phyloP scores from a whole-genome alignment of 1,140 invertebrate species.

The Acromyrmex charruanus region DNA sequence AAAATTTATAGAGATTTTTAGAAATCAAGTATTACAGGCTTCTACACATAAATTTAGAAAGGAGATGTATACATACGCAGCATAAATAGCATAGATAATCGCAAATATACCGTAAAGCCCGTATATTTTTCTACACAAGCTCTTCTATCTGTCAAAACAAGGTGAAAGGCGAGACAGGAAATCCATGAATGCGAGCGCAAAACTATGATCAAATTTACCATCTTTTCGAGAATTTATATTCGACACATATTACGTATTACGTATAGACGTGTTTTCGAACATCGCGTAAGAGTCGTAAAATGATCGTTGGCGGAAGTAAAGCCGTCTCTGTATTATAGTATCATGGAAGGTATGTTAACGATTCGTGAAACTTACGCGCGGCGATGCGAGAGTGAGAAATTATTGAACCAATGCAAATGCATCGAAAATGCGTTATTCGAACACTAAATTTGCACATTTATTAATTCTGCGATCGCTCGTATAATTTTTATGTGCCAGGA shows the following conservation, averaged over 20 bases:
- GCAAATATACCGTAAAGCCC: slow-evolving; percentile 21
- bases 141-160: not conserved
- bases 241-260: not conserved
- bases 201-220: not conserved
- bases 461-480: slow-evolving; percentile 7
- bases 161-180: slow-evolving; percentile 4
- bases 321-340: not conserved
- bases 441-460: slow-evolving; percentile 38
- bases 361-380: not conserved
- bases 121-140: not conserved
- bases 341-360: not conserved
- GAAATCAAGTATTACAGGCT: not conserved
- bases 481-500: slow-evolving; percentile 11
- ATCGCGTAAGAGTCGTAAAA: slow-evolving; percentile 10
- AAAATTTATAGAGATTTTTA: not conserved
- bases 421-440: slow-evolving; percentile 7
- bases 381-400: not conserved
- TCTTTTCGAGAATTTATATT: not conserved
- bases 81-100: not conserved
- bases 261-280: not conserved
- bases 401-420: not conserved
- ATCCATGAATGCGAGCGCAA: not conserved
- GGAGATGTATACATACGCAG: no score
- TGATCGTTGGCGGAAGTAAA: not conserved
- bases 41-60: slow-evolving; percentile 13